Evolutionary conservation across 1,140 invertebrate species (phyloP).

Genomic region (Samia ricini): DNA sequence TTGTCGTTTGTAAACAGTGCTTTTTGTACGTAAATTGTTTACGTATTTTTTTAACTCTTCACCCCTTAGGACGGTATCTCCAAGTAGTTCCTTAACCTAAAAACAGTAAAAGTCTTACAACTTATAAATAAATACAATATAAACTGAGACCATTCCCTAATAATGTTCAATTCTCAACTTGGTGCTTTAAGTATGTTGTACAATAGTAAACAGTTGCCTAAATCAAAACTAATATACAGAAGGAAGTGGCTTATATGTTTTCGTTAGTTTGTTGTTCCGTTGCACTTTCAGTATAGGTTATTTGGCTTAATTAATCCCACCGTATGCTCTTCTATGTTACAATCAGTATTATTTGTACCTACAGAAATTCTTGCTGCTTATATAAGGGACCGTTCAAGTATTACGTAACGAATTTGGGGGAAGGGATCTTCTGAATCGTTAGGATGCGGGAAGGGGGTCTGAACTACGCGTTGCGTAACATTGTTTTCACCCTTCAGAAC

Average conservation of each 20-base stretch:
- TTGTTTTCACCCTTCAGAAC: no score
- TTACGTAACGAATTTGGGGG: no score
- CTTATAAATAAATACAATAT: no score
- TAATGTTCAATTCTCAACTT: no score
- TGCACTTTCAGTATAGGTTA: neutral
- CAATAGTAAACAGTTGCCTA: no score
- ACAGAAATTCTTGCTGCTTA: neutral
- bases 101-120: conserved; percentile 12
- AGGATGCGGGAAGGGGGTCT: no score
- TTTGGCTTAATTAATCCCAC: neutral
- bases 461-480: no score
- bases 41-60: conserved; percentile 93
- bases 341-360: neutral
- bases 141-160: no score
- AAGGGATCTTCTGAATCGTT: no score
- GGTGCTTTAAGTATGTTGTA: no score
- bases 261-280: neutral
- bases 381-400: neutral
- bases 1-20: conserved; percentile 88
- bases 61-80: conserved; percentile 82
- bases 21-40: conserved; percentile 86
- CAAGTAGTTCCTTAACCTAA: conserved; percentile 68
- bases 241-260: no score
- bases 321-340: neutral
- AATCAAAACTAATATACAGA: no score